phyloP scores from a whole-genome alignment of 2,888 invertebrate species.

The Bellardia bayeri region DNA sequence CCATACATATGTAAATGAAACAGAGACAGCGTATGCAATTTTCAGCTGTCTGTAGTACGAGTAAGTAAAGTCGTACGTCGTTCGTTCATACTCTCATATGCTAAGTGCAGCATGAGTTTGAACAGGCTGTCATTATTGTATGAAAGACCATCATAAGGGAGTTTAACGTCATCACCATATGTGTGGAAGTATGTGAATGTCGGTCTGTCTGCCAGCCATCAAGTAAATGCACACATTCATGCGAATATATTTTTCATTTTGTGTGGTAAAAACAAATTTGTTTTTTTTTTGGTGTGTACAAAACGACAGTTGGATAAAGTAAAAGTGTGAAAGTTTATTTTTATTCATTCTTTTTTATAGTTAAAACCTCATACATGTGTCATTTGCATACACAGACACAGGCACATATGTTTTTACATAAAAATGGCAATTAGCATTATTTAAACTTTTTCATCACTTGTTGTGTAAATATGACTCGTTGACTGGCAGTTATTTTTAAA shows the following conservation, averaged over 20 bases:
- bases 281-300: conserved; percentile 18
- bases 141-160: conserved; percentile 60
- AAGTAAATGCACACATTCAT: conserved; percentile 15
- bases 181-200: conserved; percentile 20
- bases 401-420: conserved; percentile 45
- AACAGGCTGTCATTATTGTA: conserved; percentile 49
- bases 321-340: conserved; percentile 68
- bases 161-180: conserved; percentile 48
- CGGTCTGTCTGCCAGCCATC: not conserved
- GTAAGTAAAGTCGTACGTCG: conserved; percentile 38
- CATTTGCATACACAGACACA: conserved; percentile 48
- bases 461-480: conserved; percentile 66
- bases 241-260: conserved; percentile 49
- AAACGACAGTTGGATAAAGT: conserved; percentile 47
- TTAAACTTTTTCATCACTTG: conserved; percentile 62
- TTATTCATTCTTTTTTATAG: conserved; percentile 29
- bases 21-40: conserved; percentile 52
- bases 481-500: conserved; percentile 65
- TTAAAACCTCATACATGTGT: conserved; percentile 58
- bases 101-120: conserved; percentile 57
- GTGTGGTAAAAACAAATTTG: conserved; percentile 17
- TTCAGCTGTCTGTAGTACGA: conserved; percentile 51
- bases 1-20: conserved; percentile 44
- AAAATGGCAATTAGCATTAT: conserved; percentile 74
- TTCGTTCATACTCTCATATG: conserved; percentile 19